Conservation (phyloP, 1,140 invertebrate species). For the Andricus grossulariae region DNA sequence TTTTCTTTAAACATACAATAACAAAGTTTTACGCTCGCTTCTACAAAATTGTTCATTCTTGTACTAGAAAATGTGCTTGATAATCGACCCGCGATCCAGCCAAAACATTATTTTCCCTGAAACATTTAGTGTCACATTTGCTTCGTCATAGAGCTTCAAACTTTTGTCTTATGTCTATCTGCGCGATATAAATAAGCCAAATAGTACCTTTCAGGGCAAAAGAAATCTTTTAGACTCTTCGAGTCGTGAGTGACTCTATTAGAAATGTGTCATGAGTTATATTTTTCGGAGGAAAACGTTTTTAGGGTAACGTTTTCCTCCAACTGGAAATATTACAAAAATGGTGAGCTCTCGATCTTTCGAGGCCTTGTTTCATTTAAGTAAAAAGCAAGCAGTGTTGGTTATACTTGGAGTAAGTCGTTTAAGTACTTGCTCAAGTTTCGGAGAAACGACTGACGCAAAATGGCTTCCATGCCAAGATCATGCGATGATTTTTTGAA, state of each 20-base stretch:
- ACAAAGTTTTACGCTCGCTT: conserved; percentile 34
- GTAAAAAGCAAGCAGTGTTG: conserved; percentile 15
- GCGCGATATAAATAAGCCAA: conserved; percentile 1
- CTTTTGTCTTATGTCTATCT: conserved; percentile 15
- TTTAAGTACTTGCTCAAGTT: conserved; percentile 23
- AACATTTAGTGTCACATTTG: neutral
- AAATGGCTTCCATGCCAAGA: neutral
- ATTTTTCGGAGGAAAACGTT: no score
- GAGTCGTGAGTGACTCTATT: neutral
- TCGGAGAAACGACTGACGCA: neutral
- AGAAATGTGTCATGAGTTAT: neutral
- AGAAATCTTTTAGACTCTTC: neutral
- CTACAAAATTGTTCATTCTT: conserved; percentile 30
- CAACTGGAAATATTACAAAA: neutral
- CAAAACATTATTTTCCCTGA: conserved; percentile 27
- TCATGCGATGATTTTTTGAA: neutral
- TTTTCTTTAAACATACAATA: conserved; percentile 32
- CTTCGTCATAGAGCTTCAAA: conserved; percentile 8
- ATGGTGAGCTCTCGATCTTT: neutral
- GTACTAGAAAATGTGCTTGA: conserved; percentile 10
- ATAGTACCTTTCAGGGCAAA: neutral
- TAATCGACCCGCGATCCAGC: conserved; percentile 18
- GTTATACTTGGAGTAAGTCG: neutral
- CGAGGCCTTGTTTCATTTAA: neutral
- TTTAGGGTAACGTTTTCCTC: neutral